Conservation (phyloP, 2,797 vertebrate genomes). For the Bryconaethiops microstoma region DNA sequence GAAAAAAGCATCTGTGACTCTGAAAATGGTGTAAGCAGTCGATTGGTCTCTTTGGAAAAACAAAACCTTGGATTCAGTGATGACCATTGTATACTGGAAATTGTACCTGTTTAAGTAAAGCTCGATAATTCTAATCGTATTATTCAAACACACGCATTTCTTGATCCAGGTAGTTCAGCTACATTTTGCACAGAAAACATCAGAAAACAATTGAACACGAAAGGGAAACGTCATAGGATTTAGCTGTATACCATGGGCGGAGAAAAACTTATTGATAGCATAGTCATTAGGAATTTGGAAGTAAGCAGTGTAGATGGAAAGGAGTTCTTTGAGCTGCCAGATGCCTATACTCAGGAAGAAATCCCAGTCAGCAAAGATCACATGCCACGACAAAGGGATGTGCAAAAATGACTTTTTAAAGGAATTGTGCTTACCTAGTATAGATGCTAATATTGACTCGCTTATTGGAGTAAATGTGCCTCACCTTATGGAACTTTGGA, state of each 20-base stretch:
- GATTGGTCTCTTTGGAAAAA: too few relatives aligned
- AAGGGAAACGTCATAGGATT: too few relatives aligned
- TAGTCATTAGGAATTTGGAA: background rate
- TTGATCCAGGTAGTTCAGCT: too few relatives aligned
- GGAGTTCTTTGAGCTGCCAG: background rate
- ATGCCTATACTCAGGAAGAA: background rate
- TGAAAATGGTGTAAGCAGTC: too few relatives aligned
- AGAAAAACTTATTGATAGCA: background rate
- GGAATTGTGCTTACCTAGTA: background rate
- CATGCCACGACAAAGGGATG: background rate
- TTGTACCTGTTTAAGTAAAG: too few relatives aligned
- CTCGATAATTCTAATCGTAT: too few relatives aligned
- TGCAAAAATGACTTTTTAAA: constrained; percentile 1
- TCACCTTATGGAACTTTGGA: constrained; percentile 17
- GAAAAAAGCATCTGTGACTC: too few relatives aligned
- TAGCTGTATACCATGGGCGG: background rate
- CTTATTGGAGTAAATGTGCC: constrained; percentile 4
- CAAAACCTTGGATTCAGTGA: too few relatives aligned
- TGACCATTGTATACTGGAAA: too few relatives aligned
- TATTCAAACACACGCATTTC: too few relatives aligned
- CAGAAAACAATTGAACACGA: too few relatives aligned
- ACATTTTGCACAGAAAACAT: too few relatives aligned
- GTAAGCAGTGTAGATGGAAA: background rate
- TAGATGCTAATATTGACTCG: background rate
- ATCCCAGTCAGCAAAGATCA: constrained; percentile 1